Base-by-base conservation (phyloP, 2,113 vertebrate species). In the Rhadina sibilatrix region DNA sequence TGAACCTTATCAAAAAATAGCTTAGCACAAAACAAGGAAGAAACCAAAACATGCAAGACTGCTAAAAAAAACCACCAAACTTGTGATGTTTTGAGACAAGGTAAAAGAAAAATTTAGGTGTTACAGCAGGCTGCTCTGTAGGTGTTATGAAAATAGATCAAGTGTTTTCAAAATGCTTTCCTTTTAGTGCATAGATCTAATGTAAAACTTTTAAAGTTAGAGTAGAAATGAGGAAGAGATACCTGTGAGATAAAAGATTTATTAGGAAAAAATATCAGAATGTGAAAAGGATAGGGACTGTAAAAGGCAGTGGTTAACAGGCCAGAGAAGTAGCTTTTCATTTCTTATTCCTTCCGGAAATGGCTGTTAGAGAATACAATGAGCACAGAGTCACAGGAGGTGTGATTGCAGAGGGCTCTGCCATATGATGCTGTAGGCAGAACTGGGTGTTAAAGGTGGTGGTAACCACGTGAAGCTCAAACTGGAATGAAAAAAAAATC, bases 1-100 rank as follows among this genome's bases (percentile, higher is more conserved):
- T 96, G 94, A 85, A 90, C 83, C 87, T 97, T 96, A 88, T 97
- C 82, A 94, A 96, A 93, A 72, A 96, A 90, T 30, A 97, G 83
- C 61, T 94, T 94, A 88, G 59, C 17, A 24, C 70, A 88, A 93
- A 97, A 68, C 61, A 77, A 86, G 66, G 57, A 93, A 93, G 70
- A 94, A 95, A 83, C 54, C 61, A 78, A 93, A 96, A 80, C 44
- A 70, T 80, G 47, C 27, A 77, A 94, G 87, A 46, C 18, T 89
- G 86, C 35, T 44, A 94, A 82, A 23, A 30, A 52, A 93, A 94
- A 80, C 83, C 89, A 7, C 40, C 12, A 40, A 89, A 63, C 23
- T 47, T 80, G 57, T 57, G 65, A 66, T 50, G 37, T 23, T 83
- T 87, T 94, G 81, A 80, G 27, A 44, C n/a, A 83, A 61, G 42